A percentile compares a stretch with the other conserved stretches of the same genome.
phyloP scores from a whole-genome alignment of 2,113 vertebrate genomes.

The Rhea americana region DNA sequence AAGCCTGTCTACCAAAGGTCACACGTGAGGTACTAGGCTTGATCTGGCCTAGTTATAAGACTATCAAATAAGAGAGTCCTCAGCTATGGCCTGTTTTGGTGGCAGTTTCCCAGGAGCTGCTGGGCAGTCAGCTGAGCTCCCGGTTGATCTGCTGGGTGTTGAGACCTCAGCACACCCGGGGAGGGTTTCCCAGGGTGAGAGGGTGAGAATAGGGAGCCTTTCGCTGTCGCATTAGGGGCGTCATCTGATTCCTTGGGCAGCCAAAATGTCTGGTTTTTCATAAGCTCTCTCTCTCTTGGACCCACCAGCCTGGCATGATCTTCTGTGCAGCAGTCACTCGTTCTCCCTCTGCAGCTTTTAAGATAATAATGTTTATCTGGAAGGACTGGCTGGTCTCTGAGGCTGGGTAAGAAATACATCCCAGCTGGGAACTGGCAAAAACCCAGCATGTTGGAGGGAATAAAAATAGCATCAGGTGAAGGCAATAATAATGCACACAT shows the following conservation, averaged over 20 bases:
- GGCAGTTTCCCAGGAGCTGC: background rate
- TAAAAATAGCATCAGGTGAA: background rate
- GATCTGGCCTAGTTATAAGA: background rate
- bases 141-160: background rate
- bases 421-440: background rate
- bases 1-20: background rate
- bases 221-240: background rate
- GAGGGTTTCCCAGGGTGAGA: background rate
- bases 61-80: background rate
- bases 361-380: conserved; percentile 9
- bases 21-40: background rate
- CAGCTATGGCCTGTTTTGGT: background rate
- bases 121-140: background rate
- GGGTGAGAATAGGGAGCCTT: background rate
- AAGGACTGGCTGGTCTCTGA: background rate
- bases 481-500: background rate
- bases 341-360: background rate
- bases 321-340: rapidly evolving
- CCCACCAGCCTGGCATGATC: background rate
- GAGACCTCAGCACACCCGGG: background rate
- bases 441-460: background rate
- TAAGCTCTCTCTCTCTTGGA: background rate
- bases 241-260: background rate
- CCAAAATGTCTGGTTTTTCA: background rate
- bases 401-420: background rate